Conservation (phyloP, 2,888 invertebrate species). For the Rhagium mordax region DNA sequence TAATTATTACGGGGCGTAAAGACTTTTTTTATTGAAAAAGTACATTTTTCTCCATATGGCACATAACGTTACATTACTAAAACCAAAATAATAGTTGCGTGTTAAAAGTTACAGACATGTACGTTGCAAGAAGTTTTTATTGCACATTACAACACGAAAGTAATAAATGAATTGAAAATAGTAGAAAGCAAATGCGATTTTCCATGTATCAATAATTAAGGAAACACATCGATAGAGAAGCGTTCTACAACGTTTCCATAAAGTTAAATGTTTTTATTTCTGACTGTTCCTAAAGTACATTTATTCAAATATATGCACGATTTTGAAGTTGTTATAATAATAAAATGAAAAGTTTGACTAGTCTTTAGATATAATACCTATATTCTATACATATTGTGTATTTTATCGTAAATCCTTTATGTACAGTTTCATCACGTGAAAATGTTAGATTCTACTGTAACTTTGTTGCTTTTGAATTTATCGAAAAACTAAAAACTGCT, state of each 20-base stretch:
- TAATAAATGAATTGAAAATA: background rate
- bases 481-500: too few species aligned
- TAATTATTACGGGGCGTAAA: too few species aligned
- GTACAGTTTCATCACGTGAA: too few species aligned
- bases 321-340: background rate
- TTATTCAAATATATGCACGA: background rate
- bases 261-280: background rate
- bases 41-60: too few species aligned
- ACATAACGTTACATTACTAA: too few species aligned
- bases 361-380: too few species aligned
- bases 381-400: too few species aligned
- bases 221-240: background rate
- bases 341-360: background rate
- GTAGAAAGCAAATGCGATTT: background rate
- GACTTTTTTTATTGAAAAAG: too few species aligned
- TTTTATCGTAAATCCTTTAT: too few species aligned
- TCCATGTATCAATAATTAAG: background rate
- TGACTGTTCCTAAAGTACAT: too few species aligned
- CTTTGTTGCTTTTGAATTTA: too few species aligned
- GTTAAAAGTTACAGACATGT: background rate
- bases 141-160: background rate
- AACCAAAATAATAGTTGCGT: background rate
- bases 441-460: too few species aligned
- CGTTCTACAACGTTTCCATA: background rate
- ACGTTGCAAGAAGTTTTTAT: background rate